Percentiles rank a stretch among this genome's conserved stretches.
Evolutionary conservation across 2,797 vertebrate species (phyloP).

Genomic region (Rhinatrema bivittatum): DNA sequence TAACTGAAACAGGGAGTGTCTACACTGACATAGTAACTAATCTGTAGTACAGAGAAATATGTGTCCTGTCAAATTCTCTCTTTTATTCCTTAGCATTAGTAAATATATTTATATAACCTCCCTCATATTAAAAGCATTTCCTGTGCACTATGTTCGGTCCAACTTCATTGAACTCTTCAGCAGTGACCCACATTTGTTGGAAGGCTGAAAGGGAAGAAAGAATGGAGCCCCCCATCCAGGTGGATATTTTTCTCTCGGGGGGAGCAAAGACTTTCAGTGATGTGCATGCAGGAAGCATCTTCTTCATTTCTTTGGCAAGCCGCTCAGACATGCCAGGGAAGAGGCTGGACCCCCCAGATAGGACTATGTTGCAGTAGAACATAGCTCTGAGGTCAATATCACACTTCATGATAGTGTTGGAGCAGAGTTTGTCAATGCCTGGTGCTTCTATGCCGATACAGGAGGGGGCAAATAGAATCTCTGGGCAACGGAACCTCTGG

Average conservation of each 20-base stretch:
- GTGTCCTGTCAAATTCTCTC: too few relatives aligned
- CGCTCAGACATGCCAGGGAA: conserved; percentile 32
- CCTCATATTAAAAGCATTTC: conserved; percentile 29
- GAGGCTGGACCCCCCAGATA: conserved; percentile 36
- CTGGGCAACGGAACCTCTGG: conserved; percentile 36
- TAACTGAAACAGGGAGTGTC: too few relatives aligned
- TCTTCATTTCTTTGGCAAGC: conserved; percentile 28
- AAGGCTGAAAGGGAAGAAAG: conserved; percentile 32
- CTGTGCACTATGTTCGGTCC: conserved; percentile 30
- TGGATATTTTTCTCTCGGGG: conserved; percentile 21
- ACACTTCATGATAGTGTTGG: conserved; percentile 31
- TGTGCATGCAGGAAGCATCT: conserved; percentile 13
- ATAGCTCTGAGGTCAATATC: conserved; percentile 23
- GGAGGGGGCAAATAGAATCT: conserved; percentile 32
- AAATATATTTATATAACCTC: not conserved
- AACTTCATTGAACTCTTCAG: conserved; percentile 27
- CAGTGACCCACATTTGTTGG: conserved; percentile 31
- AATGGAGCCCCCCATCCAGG: conserved; percentile 42
- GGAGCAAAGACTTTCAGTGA: conserved; percentile 25
- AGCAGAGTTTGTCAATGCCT: conserved; percentile 34
- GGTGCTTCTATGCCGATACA: conserved; percentile 21
- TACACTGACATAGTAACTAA: too few relatives aligned
- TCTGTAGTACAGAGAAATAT: too few relatives aligned
- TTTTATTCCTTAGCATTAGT: too few relatives aligned
- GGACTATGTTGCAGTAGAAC: conserved; percentile 33